Percentiles rank a stretch among this genome's conserved stretches.
Conservation (phyloP, 2,797 vertebrate species). For the Perdix hodgsoniae region DNA sequence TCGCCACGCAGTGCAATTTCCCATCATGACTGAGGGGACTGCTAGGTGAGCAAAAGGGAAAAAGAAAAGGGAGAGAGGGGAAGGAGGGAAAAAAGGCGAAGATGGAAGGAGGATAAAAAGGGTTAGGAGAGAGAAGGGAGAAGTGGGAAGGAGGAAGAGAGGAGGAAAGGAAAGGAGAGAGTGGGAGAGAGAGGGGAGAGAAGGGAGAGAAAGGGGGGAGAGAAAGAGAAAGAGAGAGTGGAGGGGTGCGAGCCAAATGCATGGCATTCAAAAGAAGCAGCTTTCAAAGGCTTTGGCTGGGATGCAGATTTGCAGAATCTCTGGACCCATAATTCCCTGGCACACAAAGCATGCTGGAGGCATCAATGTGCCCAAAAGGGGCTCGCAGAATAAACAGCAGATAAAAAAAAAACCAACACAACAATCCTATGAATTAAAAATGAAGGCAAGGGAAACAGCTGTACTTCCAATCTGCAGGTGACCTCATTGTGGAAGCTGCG, state of each 20-base stretch:
- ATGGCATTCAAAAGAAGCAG: constrained; percentile 75
- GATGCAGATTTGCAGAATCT: constrained; percentile 74
- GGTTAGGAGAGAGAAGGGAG: not conserved
- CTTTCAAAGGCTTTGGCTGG: constrained; percentile 77
- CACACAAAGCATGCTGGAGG: constrained; percentile 73
- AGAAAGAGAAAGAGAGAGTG: not conserved
- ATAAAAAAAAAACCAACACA: constrained; percentile 52
- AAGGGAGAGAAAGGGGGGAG: not conserved
- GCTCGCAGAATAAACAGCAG: constrained; percentile 68
- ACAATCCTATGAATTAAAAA: constrained; percentile 66
- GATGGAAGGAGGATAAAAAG: not conserved
- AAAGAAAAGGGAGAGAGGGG: not conserved
- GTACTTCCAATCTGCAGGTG: constrained; percentile 62
- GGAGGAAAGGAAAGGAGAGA: not conserved
- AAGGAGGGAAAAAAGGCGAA: not conserved
- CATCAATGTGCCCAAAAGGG: constrained; percentile 70
- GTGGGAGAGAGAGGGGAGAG: not conserved
- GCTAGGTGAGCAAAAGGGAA: not conserved
- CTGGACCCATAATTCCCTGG: constrained; percentile 76
- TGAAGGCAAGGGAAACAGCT: constrained; percentile 60
- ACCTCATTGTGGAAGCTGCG: constrained; percentile 48
- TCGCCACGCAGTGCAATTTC: not conserved
- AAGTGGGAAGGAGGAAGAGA: not conserved
- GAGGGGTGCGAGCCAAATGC: constrained; percentile 60
- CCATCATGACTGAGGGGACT: not conserved